phyloP scores from a whole-genome alignment of 2,888 invertebrate genomes.

The Eucera pruinosa region DNA sequence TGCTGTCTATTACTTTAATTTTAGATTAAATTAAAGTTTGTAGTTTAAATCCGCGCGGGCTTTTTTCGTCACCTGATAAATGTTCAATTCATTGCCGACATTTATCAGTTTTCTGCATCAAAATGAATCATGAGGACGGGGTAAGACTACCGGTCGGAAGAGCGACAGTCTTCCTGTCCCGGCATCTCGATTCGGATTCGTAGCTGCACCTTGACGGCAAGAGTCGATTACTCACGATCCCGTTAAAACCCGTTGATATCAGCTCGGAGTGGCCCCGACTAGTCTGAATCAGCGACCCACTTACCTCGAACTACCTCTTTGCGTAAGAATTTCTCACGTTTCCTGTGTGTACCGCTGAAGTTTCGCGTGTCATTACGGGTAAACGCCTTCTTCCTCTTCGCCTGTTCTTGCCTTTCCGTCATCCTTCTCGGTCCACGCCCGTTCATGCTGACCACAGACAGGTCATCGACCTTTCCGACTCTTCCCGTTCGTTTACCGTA shows the following conservation, averaged over 20 bases:
- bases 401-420: slow-evolving; percentile 16
- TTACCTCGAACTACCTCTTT: slow-evolving; percentile 65
- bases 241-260: slow-evolving; percentile 77
- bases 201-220: slow-evolving; percentile 41
- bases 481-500: slow-evolving; percentile 13
- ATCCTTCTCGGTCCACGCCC: slow-evolving; percentile 12
- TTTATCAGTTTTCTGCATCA: background rate
- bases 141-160: slow-evolving; percentile 5
- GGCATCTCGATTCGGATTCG: slow-evolving; percentile 29
- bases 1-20: too few relatives aligned
- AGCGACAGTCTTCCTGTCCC: slow-evolving; percentile 36
- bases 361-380: slow-evolving; percentile 56
- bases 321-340: slow-evolving; percentile 67
- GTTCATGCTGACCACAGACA: slow-evolving; percentile 29
- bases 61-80: too few relatives aligned
- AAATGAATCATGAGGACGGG: slow-evolving; percentile 12
- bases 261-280: slow-evolving; percentile 60
- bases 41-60: too few relatives aligned
- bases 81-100: too few relatives aligned
- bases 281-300: slow-evolving; percentile 73
- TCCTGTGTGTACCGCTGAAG: slow-evolving; percentile 37
- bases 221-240: slow-evolving; percentile 80
- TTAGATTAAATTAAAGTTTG: too few relatives aligned
- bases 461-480: slow-evolving; percentile 40
- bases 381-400: slow-evolving; percentile 47